phyloP scores from a whole-genome alignment of 2,888 invertebrate genomes.

The Melinopterus prodromus region DNA sequence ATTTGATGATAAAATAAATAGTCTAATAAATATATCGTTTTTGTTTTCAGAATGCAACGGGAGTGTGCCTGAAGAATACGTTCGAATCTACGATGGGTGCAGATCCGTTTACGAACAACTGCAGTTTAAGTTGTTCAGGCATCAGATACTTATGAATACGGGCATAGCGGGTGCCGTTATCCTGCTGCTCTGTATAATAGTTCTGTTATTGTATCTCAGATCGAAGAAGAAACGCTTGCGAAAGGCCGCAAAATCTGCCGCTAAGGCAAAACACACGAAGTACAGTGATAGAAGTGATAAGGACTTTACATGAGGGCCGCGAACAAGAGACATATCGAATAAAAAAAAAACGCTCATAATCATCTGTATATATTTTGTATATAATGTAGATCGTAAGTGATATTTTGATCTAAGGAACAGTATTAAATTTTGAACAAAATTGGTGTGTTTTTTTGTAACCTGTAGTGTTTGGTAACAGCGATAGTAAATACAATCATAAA shows the following conservation, averaged over 20 bases:
- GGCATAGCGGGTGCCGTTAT: conserved; percentile 29
- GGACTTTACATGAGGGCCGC: background rate
- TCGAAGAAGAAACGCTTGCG: conserved; percentile 13
- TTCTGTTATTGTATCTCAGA: conserved; percentile 17
- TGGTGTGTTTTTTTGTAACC: background rate
- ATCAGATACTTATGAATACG: conserved; percentile 31
- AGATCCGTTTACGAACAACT: conserved; percentile 37
- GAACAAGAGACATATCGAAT: background rate
- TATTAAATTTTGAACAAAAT: background rate
- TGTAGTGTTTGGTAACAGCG: too few species aligned
- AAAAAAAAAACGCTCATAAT: background rate
- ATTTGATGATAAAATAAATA: background rate
- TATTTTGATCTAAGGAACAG: background rate
- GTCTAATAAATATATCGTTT: background rate
- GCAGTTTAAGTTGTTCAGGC: conserved; percentile 23
- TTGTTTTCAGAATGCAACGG: conserved; percentile 38
- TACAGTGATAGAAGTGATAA: conserved; percentile 13
- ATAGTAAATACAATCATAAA: too few species aligned
- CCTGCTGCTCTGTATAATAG: conserved; percentile 22
- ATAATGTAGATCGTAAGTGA: background rate
- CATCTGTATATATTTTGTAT: background rate
- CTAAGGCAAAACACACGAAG: conserved; percentile 6
- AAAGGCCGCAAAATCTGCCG: background rate
- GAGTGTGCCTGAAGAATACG: conserved; percentile 34
- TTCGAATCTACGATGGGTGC: conserved; percentile 37